Base-by-base conservation (phyloP, 2,113 vertebrate species). In the Hyperopisus bebe region DNA sequence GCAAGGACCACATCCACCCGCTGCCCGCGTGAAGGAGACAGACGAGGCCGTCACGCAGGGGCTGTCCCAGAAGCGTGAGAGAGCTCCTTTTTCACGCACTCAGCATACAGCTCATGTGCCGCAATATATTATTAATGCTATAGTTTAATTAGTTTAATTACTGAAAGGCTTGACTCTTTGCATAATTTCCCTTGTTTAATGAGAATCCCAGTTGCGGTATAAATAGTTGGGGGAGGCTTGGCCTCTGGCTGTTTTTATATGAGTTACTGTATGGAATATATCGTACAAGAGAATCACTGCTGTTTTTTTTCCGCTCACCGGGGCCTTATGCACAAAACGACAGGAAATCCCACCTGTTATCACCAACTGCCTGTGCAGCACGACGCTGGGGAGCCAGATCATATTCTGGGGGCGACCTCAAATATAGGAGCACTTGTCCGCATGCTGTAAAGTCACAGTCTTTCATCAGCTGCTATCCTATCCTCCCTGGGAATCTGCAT, bases 71-170 rank as follows among this genome's bases (percentile, higher is more conserved):
- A 96, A 95, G 92, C 95, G 95, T 94, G 95, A 94, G 94, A 95
- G 95, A 94, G 89, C 89, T 94, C 84, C 90, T 90, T 88, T 88
- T 90, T 90, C 92, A 91, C 92, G 77, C 92, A 89, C 93, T 94
- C 93, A 94, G 95, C 95, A 95, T 96, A 95, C 95, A 96, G 95
- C 95, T 95, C 95, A 44, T 94, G 94, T 93, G 93, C 92, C 90
- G 90, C 95, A 93, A 96, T 96, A 96, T 96, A 95, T 96, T 96
- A 96, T 96, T 96, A 95, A 96, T 96, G 95, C 93, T 94, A 92
- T 94, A 94, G 94, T 96, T 96, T 96, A 96, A 96, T 96, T 96
- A 96, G 95, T 96, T 96, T 96, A 95, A 96, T 96, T 96, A 96
- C 92, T 86, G 92, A 93, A 93, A 94, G 94, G 91, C 91, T 89